phyloP scores from a whole-genome alignment of 2,113 vertebrate species.

The Macroglossus sobrinus region DNA sequence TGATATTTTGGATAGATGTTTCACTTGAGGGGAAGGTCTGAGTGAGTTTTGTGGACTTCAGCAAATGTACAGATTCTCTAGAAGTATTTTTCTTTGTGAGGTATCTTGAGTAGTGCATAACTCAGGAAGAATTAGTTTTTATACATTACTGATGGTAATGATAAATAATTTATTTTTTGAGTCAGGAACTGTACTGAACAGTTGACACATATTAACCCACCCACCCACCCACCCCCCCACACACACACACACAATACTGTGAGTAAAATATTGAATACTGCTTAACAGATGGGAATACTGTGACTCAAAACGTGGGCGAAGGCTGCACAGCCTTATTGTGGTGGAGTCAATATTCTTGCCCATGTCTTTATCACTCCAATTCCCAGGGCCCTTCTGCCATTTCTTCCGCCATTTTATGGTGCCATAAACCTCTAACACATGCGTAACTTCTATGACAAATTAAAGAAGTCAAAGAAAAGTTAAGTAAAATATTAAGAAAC shows the following conservation, averaged over 20 bases:
- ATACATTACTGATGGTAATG: too few relatives aligned
- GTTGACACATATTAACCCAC: background rate
- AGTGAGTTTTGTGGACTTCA: background rate
- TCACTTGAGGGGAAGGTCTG: background rate
- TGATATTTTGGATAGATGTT: background rate
- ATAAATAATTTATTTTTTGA: background rate
- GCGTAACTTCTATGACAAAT: background rate
- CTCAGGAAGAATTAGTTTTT: background rate
- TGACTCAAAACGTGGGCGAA: background rate
- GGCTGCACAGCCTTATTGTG: rapidly evolving
- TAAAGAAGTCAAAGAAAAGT: conserved; percentile 38
- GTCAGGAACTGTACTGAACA: background rate
- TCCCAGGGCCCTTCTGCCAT: rapidly evolving
- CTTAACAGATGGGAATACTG: background rate
- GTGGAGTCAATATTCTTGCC: background rate
- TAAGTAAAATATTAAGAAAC: background rate
- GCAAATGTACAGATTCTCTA: background rate
- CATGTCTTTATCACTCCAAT: rapidly evolving
- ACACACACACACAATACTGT: too few relatives aligned
- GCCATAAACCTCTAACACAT: too few relatives aligned
- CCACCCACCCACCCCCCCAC: too few relatives aligned
- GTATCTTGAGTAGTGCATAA: background rate
- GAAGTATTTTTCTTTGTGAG: background rate
- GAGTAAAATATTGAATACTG: background rate
- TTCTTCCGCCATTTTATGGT: background rate